phyloP scores from a whole-genome alignment of 1,140 invertebrate genomes.

The Phymorhynchus buccinoides region DNA sequence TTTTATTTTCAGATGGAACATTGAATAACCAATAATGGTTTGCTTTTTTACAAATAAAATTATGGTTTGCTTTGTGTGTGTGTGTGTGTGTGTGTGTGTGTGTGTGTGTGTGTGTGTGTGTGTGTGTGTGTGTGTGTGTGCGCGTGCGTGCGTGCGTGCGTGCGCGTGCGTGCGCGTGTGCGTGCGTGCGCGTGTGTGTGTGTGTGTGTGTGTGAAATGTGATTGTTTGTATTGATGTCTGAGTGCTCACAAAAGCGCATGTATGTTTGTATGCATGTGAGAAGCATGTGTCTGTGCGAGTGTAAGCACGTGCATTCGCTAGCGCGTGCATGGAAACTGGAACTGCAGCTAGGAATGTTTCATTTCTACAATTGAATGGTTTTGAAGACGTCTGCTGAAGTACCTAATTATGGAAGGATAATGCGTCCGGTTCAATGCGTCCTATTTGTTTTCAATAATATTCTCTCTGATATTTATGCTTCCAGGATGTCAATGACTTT shows the following conservation, averaged over 20 bases:
- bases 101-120: slow-evolving; percentile 10
- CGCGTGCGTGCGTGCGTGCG: not conserved
- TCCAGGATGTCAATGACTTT: slow-evolving; percentile 64
- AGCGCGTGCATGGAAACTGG: no score
- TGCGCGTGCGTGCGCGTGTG: slow-evolving; percentile 43
- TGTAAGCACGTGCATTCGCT: not conserved
- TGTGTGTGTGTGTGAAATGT: not conserved
- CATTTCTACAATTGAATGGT: no score
- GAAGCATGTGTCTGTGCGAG: not conserved
- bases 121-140: slow-evolving; percentile 1
- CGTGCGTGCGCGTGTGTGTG: slow-evolving; percentile 32
- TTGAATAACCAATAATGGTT: no score
- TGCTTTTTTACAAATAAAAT: not conserved
- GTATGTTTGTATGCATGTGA: not conserved
- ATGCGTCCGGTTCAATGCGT: no score
- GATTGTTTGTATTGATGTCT: not conserved
- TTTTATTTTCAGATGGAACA: no score
- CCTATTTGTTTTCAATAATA: no score
- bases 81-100: not conserved
- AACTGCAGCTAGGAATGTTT: no score
- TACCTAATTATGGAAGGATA: no score
- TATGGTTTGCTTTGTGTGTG: not conserved
- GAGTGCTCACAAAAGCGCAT: no score
- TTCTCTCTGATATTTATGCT: no score
- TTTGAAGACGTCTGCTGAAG: no score